Evolutionary conservation across 1,140 invertebrate genomes (phyloP).

Genomic region (Dendrolimus kikuchii): DNA sequence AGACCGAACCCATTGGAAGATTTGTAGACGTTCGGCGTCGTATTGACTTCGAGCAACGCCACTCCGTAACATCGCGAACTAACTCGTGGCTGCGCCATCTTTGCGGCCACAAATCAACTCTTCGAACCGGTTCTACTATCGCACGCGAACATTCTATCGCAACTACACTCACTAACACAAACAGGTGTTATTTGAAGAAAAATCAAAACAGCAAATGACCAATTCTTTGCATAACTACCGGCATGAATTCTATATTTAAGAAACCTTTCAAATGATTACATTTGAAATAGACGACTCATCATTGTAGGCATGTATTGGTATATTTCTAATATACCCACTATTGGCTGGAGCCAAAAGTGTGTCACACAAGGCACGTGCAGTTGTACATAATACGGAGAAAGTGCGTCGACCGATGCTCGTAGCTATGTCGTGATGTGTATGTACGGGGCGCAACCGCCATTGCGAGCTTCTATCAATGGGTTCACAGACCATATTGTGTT

Average conservation of each 20-base stretch:
- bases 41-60: no score
- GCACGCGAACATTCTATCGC: conserved; percentile 31
- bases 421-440: conserved; percentile 23
- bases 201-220: conserved; percentile 27
- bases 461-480: conserved; percentile 45
- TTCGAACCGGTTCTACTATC: conserved; percentile 27
- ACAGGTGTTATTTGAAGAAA: conserved; percentile 54
- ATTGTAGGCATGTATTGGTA: no score
- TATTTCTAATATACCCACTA: no score
- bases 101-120: conserved; percentile 20
- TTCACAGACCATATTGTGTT: conserved; percentile 40
- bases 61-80: no score
- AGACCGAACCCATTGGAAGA: no score
- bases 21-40: no score
- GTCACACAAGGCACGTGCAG: conserved; percentile 50
- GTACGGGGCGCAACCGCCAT: conserved; percentile 41
- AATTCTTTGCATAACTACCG: conserved; percentile 12
- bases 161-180: conserved; percentile 27
- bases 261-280: no score
- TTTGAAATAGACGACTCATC: no score
- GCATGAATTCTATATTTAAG: background rate
- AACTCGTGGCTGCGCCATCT: conserved; percentile 3
- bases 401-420: conserved; percentile 27
- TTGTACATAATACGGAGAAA: conserved; percentile 40
- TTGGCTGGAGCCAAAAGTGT: conserved; percentile 31